Conservation (phyloP, 2,113 vertebrate species). For the Podiceps cristatus region DNA sequence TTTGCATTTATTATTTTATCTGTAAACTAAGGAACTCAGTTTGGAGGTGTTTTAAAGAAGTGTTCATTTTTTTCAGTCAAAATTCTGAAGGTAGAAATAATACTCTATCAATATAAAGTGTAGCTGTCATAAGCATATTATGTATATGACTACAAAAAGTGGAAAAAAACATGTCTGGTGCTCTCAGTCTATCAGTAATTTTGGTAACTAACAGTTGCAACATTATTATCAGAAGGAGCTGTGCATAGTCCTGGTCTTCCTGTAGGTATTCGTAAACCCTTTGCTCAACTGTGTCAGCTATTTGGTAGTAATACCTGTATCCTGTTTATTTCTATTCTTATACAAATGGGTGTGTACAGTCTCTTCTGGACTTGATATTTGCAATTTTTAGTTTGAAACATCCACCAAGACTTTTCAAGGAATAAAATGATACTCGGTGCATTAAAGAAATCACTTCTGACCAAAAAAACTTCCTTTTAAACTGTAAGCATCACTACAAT, state of each 20-base stretch:
- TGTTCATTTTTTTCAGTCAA: not conserved
- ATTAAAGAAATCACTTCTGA: not conserved
- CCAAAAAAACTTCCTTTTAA: not conserved
- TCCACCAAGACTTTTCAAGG: not conserved
- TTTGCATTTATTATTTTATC: not conserved
- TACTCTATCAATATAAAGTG: not conserved
- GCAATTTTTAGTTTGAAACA: not conserved
- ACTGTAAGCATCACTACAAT: too few relatives aligned
- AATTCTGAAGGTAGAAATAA: not conserved
- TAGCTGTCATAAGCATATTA: not conserved
- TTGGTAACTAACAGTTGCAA: not conserved
- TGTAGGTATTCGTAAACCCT: not conserved
- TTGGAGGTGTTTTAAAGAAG: not conserved
- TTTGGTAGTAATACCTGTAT: not conserved
- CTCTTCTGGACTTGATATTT: not conserved
- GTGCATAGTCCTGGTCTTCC: not conserved
- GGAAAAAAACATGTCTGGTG: not conserved
- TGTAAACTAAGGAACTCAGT: not conserved
- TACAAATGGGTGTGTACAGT: not conserved
- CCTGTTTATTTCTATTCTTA: not conserved
- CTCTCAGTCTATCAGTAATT: not conserved
- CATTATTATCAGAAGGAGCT: not conserved
- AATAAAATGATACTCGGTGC: not conserved
- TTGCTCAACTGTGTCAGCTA: not conserved
- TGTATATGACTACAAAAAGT: too few relatives aligned